Conservation (phyloP, 2,797 vertebrate species). For the Selene dorsalis region DNA sequence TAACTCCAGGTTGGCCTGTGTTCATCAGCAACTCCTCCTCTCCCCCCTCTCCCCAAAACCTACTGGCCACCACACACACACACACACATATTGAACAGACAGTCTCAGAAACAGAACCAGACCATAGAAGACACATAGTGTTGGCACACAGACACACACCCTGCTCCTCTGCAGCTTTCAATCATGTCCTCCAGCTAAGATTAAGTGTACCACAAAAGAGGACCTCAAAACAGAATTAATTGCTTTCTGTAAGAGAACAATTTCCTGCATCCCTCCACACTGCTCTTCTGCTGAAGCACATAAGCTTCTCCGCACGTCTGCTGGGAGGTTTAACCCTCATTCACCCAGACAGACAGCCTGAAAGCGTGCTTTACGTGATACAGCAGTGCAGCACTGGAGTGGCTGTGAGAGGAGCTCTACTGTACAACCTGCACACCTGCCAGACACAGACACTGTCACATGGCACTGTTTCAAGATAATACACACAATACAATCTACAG, state of each 20-base stretch:
- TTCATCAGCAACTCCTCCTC: not conserved
- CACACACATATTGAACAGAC: conserved; percentile 14
- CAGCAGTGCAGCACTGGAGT: not conserved
- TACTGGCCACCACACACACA: not conserved
- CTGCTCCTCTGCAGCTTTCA: conserved; percentile 42
- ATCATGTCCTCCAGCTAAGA: conserved; percentile 69
- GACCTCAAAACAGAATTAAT: conserved; percentile 68
- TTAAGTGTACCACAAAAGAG: conserved; percentile 65
- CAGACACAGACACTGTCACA: not conserved
- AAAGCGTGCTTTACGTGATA: not conserved
- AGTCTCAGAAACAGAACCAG: conserved; percentile 13
- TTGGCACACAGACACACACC: conserved; percentile 30
- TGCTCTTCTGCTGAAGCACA: conserved; percentile 38
- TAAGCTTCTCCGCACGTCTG: conserved; percentile 44
- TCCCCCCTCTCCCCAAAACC: too few relatives aligned
- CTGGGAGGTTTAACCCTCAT: conserved; percentile 40
- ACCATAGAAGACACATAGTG: conserved; percentile 22
- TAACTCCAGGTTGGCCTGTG: not conserved
- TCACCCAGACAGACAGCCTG: not conserved
- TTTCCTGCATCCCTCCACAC: conserved; percentile 61
- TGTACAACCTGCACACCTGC: not conserved
- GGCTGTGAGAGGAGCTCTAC: not conserved
- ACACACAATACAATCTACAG: too few relatives aligned
- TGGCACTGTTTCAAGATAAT: not conserved
- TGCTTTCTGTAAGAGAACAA: conserved; percentile 70